These are phyloP conservation scores for Lamellibrachia luymesi DNA, from an alignment of 1,140 invertebrate species.

Conservation along the genomic window DNA sequence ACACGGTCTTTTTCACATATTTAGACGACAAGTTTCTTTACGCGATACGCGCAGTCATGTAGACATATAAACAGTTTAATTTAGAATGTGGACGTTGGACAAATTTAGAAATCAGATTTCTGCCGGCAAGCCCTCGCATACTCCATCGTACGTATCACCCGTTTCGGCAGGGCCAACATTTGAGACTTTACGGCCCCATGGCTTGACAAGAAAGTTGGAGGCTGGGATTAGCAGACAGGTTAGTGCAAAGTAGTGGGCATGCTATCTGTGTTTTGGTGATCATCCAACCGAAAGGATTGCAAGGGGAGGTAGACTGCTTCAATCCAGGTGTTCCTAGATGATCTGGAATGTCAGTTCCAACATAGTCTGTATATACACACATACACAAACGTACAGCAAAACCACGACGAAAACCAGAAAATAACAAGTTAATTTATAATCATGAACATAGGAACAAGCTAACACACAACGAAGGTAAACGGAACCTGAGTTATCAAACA, in stretches of 20 bases:
- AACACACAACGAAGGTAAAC: background rate
- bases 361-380: background rate
- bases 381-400: background rate
- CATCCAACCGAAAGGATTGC: background rate
- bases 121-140: background rate
- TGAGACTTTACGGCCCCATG: no score
- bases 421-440: conserved; percentile 2
- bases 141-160: background rate
- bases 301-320: background rate
- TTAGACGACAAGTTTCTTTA: background rate
- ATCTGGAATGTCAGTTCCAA: background rate
- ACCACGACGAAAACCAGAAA: background rate
- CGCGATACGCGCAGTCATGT: background rate
- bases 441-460: background rate
- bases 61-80: background rate
- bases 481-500: conserved; percentile 4
- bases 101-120: background rate
- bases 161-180: background rate
- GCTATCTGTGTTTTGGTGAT: background rate
- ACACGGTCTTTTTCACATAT: background rate
- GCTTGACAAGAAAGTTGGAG: no score
- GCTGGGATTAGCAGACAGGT: background rate
- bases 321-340: background rate
- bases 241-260: background rate
- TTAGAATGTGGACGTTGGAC: background rate